Conservation (phyloP, 1,140 invertebrate species). For the Oncopodura yosiiana region DNA sequence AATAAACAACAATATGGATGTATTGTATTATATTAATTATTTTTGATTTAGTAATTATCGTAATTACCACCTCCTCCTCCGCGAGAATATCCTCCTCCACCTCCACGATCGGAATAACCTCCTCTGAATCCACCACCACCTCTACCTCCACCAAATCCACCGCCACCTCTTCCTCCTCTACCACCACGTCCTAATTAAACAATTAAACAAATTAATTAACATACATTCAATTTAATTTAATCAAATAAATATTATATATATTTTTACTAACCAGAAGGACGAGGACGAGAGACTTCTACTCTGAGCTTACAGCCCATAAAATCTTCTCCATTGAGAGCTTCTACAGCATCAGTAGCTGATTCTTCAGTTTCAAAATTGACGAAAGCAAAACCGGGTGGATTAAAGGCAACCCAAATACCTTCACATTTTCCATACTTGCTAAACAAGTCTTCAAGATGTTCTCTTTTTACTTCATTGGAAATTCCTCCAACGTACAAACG, state of each 20-base stretch:
- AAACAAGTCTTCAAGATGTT: slow-evolving; percentile 74
- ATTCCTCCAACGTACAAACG: slow-evolving; percentile 76
- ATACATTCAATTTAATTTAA: not conserved
- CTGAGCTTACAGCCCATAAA: slow-evolving; percentile 59
- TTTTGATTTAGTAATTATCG: not conserved
- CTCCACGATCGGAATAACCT: slow-evolving; percentile 42
- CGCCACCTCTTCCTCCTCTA: slow-evolving; percentile 39
- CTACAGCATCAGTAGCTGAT: slow-evolving; percentile 88
- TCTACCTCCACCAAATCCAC: slow-evolving; percentile 42
- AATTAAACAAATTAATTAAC: slow-evolving; percentile 53
- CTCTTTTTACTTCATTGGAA: slow-evolving; percentile 71
- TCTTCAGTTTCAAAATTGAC: slow-evolving; percentile 92
- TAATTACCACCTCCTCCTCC: slow-evolving; percentile 35
- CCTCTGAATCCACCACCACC: slow-evolving; percentile 32
- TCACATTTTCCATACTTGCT: slow-evolving; percentile 80
- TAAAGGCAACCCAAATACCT: slow-evolving; percentile 91
- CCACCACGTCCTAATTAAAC: slow-evolving; percentile 46
- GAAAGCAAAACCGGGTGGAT: slow-evolving; percentile 95
- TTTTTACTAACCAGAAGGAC: too few relatives aligned
- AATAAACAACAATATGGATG: too few relatives aligned
- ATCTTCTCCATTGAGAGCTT: slow-evolving; percentile 71
- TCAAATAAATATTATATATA: not conserved
- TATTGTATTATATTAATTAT: too few relatives aligned
- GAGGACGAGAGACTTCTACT: slow-evolving; percentile 69
- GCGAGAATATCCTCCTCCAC: slow-evolving; percentile 37